phyloP scores from a whole-genome alignment of 2,888 invertebrate species.

The Zeuzera pyrina region DNA sequence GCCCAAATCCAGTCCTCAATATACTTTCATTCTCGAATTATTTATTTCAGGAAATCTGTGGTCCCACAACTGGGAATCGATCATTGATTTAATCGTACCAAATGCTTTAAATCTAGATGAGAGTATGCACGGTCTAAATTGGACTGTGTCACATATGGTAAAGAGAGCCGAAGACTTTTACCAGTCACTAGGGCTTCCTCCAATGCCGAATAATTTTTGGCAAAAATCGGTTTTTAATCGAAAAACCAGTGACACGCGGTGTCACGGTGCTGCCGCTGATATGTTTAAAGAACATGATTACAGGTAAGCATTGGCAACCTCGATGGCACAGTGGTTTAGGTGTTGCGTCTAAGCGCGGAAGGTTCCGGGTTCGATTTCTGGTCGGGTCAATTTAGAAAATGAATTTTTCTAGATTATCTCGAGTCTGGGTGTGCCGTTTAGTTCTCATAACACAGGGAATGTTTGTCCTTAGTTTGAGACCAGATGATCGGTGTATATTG shows the following conservation, averaged over 20 bases:
- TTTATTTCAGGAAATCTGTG: slow-evolving; percentile 75
- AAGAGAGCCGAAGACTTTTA: slow-evolving; percentile 78
- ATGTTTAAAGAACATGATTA: slow-evolving; percentile 78
- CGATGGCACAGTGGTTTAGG: too few relatives aligned
- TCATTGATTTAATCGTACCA: slow-evolving; percentile 72
- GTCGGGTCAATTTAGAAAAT: too few relatives aligned
- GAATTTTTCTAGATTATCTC: too few relatives aligned
- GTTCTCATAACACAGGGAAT: too few relatives aligned
- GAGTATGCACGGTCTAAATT: slow-evolving; percentile 64
- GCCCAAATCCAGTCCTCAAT: too few relatives aligned
- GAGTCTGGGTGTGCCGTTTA: too few relatives aligned
- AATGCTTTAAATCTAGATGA: slow-evolving; percentile 61
- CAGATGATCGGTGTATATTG: too few relatives aligned
- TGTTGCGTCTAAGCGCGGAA: too few relatives aligned
- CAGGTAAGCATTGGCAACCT: slow-evolving; percentile 60
- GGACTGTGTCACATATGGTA: slow-evolving; percentile 75
- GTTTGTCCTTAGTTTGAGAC: too few relatives aligned
- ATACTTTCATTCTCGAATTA: too few relatives aligned
- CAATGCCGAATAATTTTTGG: slow-evolving; percentile 77
- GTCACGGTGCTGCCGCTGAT: slow-evolving; percentile 83
- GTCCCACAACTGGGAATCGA: slow-evolving; percentile 79
- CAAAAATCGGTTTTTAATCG: slow-evolving; percentile 64
- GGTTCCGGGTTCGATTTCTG: too few relatives aligned
- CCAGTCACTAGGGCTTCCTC: slow-evolving; percentile 74
- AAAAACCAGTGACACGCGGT: slow-evolving; percentile 44